Base-by-base conservation (phyloP, 2,113 vertebrate genomes). In the Laterallus jamaicensis region DNA sequence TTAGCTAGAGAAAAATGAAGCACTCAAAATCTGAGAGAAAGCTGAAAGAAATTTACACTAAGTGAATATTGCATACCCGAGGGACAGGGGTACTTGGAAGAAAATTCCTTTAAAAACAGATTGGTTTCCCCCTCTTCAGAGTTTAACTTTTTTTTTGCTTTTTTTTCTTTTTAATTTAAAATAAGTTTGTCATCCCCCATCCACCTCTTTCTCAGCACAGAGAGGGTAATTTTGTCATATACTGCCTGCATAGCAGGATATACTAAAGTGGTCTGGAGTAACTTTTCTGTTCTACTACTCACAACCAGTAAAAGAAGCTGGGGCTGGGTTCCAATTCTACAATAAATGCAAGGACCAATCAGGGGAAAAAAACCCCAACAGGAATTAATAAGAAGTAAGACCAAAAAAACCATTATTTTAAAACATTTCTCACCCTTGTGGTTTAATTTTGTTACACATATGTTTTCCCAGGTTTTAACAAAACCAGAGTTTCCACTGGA, bases 1-100 rank as follows among this genome's bases (percentile, higher is more conserved):
- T 95, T 89, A 97, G 69, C 77, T 92, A 54, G 86, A 93, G 81
- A 93, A 95, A 95, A 95, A 95, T 87, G 83, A 96, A 81, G 89
- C 77, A 71, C 83, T 96, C 14, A 8, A 83, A 95, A 95, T 75
- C 86, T 50, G 49, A 88, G 79, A 88, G 88, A 92, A 92, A 92
- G 86, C 80, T 90, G 90, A 84, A 95, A 95, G 86, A 94, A 94
- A 95, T 94, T 86, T 93, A 89, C 64, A 86, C 79, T 93, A 92
- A 96, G 73, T 68, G 69, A 96, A 88, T 95, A 94, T 28, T 60
- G 69, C 67, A 54, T 68, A 81, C 93, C 69, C 66, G 1, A 86
- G 95, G 86, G 82, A 96, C 44, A 40, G 10, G 60, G 39, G 49
- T 74, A 90, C 82, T 62, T 84, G 83, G 58, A 88, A 92, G 88